Percentiles rank a stretch among this genome's conserved stretches.
These are phyloP conservation scores for Drosophila leontia DNA, from an alignment of 1,140 invertebrate species.

Conservation along the genomic window DNA sequence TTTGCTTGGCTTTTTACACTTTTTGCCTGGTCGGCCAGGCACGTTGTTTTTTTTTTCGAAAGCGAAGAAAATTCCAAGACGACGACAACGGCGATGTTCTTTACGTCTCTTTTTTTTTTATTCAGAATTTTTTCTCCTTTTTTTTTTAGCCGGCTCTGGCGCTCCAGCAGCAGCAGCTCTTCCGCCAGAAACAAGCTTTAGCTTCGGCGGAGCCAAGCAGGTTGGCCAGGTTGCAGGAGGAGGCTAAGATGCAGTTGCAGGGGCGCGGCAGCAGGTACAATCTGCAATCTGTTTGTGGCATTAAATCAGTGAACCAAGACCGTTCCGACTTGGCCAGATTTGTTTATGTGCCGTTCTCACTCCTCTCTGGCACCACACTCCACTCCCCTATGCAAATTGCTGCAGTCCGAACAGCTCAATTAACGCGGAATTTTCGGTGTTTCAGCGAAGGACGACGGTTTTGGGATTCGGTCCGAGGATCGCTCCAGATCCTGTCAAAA, in stretches of 20 bases:
- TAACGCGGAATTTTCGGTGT: conserved; percentile 52
- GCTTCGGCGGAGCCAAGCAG: conserved; percentile 58
- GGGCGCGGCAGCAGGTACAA: conserved; percentile 61
- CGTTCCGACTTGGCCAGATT: conserved; percentile 71
- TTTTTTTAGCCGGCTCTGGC: conserved; percentile 52
- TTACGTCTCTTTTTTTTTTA: conserved; percentile 22
- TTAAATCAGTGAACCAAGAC: conserved; percentile 83
- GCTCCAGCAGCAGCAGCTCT: conserved; percentile 53
- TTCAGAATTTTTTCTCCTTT: background rate
- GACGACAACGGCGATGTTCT: conserved; percentile 49
- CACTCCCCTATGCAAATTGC: conserved; percentile 70
- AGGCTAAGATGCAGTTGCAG: conserved; percentile 45
- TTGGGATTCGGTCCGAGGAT: background rate
- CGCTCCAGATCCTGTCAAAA: conserved; percentile 14
- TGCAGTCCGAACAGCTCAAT: conserved; percentile 80
- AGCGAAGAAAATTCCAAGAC: conserved; percentile 55
- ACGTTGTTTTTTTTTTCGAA: conserved; percentile 43
- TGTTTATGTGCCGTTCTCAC: conserved; percentile 64
- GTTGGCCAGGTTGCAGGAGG: conserved; percentile 47
- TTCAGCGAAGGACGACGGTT: background rate
- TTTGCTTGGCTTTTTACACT: conserved; percentile 51
- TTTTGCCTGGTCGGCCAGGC: conserved; percentile 39
- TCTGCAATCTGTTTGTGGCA: conserved; percentile 83
- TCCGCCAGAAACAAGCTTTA: conserved; percentile 80
- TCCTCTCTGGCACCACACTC: conserved; percentile 10